Base-by-base conservation (phyloP, 2,113 vertebrate genomes). In the Anguilla rostrata region DNA sequence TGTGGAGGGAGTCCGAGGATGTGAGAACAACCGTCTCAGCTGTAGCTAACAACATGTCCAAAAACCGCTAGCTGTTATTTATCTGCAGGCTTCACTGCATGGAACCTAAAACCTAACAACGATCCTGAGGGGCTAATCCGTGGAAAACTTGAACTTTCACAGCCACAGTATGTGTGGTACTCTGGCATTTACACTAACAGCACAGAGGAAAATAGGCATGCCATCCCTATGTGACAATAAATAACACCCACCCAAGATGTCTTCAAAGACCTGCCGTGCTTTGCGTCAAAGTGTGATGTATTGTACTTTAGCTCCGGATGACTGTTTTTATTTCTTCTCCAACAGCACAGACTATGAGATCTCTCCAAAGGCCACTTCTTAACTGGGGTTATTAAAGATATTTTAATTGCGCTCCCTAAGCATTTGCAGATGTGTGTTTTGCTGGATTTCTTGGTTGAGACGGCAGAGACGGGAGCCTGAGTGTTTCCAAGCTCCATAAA, bases 391-490 rank as follows among this genome's bases (percentile, higher is more conserved):
- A 89, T 91, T 90, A 88, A 86, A 87, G 83, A 81, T 82, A 66
- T 86, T 86, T 86, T 81, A 90, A 91, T 92, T 91, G 90, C 87
- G 49, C 34, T 29, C 83, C 85, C 43, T 89, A 92, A 92, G 86
- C 46, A 57, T 87, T 91, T 14, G 34, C 90, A 92, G 91, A 90
- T 92, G 91, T 91, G 84, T 78, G 66, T 83, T 86, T 56, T 20
- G 71, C 82, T 83, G 1, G 46, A 2, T 66, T 49, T 57, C n/a
- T 43, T 56, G 40, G 39, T 49, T 53, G 39, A 39, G 85, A 57
- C 22, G 34, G 56, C 18, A 5, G 82, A 43, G 46, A 75, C 46
- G 20, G 60, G 29, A 56, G 63, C 9, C 14, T 81, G 80, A 34
- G 79, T 49, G 29, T 34, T 49, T 85, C 81, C 22, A 83, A 60